Percentiles rank a stretch among this genome's conserved stretches.
Evolutionary conservation across 2,888 invertebrate species (phyloP).

Genomic region (Ophonus ardosiacus): DNA sequence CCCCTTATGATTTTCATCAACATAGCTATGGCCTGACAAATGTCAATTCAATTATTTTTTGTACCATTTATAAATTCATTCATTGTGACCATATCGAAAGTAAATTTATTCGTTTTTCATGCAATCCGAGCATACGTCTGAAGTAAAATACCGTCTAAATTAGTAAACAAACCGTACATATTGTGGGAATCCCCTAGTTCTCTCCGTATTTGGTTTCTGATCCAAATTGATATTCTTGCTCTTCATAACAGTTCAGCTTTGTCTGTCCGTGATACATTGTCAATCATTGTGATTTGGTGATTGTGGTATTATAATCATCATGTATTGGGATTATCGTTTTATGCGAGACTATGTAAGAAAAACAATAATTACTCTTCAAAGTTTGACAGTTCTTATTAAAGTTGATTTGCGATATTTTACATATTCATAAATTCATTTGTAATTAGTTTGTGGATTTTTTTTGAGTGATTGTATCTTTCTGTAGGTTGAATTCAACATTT

Average conservation of each 20-base stretch:
- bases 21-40: neutral
- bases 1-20: neutral
- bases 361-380: neutral
- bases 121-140: constrained; percentile 14
- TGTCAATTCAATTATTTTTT: constrained; percentile 42
- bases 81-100: constrained; percentile 45
- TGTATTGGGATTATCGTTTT: constrained; percentile 49
- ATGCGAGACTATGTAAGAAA: constrained; percentile 70
- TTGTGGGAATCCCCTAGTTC: constrained; percentile 34
- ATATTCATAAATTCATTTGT: no score
- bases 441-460: neutral
- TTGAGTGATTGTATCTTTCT: constrained; percentile 61
- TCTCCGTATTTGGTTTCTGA: neutral
- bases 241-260: neutral
- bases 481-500: constrained; percentile 89
- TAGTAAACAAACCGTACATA: neutral
- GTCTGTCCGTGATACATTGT: constrained; percentile 25
- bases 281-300: constrained; percentile 10
- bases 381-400: no score
- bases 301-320: neutral
- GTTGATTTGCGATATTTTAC: no score
- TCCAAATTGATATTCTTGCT: neutral
- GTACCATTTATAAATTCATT: constrained; percentile 40
- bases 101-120: constrained; percentile 46
- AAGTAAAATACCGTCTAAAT: constrained; percentile 30